These are phyloP conservation scores for Menura novaehollandiae DNA, from an alignment of 2,113 vertebrate species.

Conservation along the genomic window DNA sequence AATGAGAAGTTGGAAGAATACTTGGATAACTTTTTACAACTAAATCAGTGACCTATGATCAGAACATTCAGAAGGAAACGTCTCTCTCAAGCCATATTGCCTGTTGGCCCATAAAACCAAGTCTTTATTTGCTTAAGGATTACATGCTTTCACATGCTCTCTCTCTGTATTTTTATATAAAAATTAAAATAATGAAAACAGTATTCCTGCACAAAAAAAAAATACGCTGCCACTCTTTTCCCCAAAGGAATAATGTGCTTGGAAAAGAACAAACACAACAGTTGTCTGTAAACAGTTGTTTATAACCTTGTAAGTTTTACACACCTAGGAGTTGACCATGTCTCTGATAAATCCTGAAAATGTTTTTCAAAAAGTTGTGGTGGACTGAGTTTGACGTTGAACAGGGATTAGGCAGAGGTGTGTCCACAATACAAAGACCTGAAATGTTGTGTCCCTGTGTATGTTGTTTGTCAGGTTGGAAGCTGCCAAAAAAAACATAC, in stretches of 20 bases:
- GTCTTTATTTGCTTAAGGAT: background rate
- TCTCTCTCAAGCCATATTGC: background rate
- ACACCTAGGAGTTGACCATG: fast-evolving
- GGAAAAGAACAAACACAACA: background rate
- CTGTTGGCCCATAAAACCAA: background rate
- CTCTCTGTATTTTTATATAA: background rate
- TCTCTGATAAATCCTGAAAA: background rate
- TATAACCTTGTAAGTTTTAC: background rate
- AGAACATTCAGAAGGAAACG: background rate
- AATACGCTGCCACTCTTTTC: background rate
- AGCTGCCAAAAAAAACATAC: background rate
- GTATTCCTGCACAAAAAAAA: background rate
- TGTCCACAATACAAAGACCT: background rate
- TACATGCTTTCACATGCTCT: fast-evolving
- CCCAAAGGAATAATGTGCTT: background rate
- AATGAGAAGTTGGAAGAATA: background rate
- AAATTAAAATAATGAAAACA: background rate
- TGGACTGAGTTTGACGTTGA: background rate
- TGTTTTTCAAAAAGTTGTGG: background rate
- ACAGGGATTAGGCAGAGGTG: background rate
- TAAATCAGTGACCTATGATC: background rate
- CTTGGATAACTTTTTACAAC: background rate
- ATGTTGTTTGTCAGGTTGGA: background rate
- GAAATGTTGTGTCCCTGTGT: background rate
- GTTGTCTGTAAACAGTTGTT: background rate